Evolutionary conservation across 2,797 vertebrate species (phyloP).

Genomic region (Anguilla megastoma): DNA sequence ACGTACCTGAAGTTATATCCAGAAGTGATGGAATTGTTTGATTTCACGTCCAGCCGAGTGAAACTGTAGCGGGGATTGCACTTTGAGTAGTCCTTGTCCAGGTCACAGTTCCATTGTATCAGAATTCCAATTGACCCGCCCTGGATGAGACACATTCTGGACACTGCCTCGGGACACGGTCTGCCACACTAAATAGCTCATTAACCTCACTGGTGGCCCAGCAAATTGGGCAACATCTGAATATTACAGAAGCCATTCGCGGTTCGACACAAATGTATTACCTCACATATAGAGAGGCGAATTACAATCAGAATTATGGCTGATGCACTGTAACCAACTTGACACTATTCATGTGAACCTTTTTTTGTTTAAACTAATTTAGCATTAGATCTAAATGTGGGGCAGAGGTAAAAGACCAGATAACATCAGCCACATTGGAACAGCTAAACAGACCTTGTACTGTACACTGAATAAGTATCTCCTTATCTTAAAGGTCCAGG

Average conservation of each 20-base stretch:
- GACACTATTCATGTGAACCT: neutral
- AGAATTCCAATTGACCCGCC: conserved; percentile 89
- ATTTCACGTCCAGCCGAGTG: conserved; percentile 81
- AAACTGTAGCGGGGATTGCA: conserved; percentile 91
- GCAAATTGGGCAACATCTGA: neutral
- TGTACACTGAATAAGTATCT: neutral
- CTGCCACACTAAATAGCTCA: neutral
- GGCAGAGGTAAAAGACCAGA: neutral
- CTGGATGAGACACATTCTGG: conserved; percentile 60
- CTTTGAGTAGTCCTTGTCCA: conserved; percentile 82
- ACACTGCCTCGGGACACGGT: neutral
- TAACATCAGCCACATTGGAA: neutral
- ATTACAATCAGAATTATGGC: neutral
- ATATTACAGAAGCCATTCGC: neutral
- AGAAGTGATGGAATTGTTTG: conserved; percentile 75
- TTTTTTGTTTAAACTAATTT: neutral
- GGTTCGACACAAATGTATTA: neutral
- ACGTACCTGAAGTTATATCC: conserved; percentile 95
- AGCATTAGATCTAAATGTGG: neutral
- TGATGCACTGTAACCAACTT: neutral
- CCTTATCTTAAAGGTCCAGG: neutral
- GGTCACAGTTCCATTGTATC: conserved; percentile 93
- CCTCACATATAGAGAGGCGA: neutral
- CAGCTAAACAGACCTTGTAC: neutral
- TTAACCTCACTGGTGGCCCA: neutral